Percentiles rank a stretch among this genome's conserved stretches.
Conservation (phyloP, 2,888 invertebrate species). For the Aleiodes leptofemur region DNA sequence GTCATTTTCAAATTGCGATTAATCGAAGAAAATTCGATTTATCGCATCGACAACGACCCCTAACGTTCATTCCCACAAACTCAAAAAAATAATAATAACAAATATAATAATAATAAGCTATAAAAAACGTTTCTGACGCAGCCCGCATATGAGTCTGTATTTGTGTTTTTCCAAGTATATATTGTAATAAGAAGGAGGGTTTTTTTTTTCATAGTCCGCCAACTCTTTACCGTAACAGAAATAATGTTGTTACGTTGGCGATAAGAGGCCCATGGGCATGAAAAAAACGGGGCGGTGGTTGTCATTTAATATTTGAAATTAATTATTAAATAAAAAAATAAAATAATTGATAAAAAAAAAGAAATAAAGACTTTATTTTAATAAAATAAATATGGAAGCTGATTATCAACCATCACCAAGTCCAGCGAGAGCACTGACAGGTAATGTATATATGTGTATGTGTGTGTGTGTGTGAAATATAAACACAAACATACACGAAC, state of each 20-base stretch:
- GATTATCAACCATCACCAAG: conserved; percentile 73
- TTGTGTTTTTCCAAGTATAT: conserved; percentile 42
- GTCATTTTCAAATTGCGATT: neutral
- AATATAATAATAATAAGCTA: conserved; percentile 1
- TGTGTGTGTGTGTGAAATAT: neutral
- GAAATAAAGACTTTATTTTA: neutral
- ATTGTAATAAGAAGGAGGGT: conserved; percentile 25
- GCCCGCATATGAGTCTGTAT: conserved; percentile 26
- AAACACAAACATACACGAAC: conserved; percentile 42
- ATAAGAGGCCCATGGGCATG: conserved; percentile 40
- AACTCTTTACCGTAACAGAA: conserved; percentile 41
- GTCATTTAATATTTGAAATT: conserved; percentile 41
- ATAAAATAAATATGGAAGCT: conserved; percentile 69
- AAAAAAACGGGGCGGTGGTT: conserved; percentile 27
- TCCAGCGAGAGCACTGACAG: conserved; percentile 74
- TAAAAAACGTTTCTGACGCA: conserved; percentile 40
- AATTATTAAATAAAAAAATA: neutral
- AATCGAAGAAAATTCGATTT: neutral
- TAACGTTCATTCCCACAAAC: conserved; percentile 56
- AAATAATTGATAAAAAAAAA: neutral
- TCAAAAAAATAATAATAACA: no score
- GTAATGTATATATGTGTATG: conserved; percentile 58
- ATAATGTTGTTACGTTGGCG: conserved; percentile 57
- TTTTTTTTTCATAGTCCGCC: conserved; percentile 45
- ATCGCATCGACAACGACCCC: neutral